These are phyloP conservation scores for Odontophorus gujanensis DNA, from an alignment of 2,113 vertebrate genomes.

Conservation along the genomic window DNA sequence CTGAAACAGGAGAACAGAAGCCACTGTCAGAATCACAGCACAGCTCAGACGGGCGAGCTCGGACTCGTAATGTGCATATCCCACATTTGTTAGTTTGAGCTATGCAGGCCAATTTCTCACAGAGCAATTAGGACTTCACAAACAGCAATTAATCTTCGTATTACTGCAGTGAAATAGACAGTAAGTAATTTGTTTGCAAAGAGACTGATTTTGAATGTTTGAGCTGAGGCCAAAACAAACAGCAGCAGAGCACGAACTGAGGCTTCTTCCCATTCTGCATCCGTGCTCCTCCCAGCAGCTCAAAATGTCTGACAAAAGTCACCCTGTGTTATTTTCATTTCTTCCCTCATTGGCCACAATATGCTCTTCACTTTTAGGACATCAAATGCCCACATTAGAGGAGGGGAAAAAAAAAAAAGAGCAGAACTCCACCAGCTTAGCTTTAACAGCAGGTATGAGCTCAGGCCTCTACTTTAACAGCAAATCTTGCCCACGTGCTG, in stretches of 20 bases:
- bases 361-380: background rate
- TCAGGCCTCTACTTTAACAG: background rate
- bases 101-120: background rate
- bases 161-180: slow-evolving; percentile 13
- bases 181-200: background rate
- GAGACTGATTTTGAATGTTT: background rate
- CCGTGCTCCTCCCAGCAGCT: background rate
- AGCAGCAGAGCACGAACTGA: background rate
- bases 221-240: background rate
- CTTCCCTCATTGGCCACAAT: background rate
- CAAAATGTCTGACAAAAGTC: rapidly evolving
- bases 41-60: background rate
- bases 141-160: slow-evolving; percentile 15
- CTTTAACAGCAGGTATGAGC: background rate
- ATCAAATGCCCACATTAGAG: background rate
- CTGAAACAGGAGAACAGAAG: slow-evolving; percentile 64
- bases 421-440: background rate
- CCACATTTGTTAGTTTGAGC: background rate
- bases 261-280: rapidly evolving
- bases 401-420: no score
- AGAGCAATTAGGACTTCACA: background rate
- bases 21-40: background rate
- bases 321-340: rapidly evolving
- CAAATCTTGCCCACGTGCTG: rapidly evolving
- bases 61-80: background rate